Conservation (phyloP, 2,888 invertebrate species). For the Amblyjoppa fuscipennis region DNA sequence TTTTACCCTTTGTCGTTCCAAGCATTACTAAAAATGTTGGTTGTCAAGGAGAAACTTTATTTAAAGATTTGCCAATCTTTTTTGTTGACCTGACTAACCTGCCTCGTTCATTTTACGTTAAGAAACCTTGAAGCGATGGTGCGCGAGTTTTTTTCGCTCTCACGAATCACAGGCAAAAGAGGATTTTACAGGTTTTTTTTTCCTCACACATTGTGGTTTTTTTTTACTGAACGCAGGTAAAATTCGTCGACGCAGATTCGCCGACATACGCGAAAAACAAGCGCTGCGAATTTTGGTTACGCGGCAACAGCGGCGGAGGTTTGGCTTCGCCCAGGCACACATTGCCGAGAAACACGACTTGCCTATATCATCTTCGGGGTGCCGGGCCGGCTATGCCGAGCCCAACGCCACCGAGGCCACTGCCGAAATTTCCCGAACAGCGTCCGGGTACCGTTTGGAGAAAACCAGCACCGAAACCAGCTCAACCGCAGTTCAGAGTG, state of each 20-base stretch:
- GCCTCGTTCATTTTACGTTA: not conserved
- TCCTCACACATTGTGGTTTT: not conserved
- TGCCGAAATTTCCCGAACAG: constrained; percentile 84
- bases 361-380: constrained; percentile 93
- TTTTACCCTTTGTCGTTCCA: too few species aligned
- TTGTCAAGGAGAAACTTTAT: too few species aligned
- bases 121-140: not conserved
- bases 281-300: constrained; percentile 94
- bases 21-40: too few species aligned
- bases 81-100: too few species aligned
- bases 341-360: constrained; percentile 94
- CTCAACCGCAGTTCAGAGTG: constrained; percentile 91
- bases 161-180: not conserved
- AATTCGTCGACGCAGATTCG: constrained; percentile 93
- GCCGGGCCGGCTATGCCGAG: constrained; percentile 87
- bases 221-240: constrained; percentile 87
- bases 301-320: constrained; percentile 92
- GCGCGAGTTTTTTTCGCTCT: not conserved
- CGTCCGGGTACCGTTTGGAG: constrained; percentile 85
- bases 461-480: constrained; percentile 86
- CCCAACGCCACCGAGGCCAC: constrained; percentile 85
- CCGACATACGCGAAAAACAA: constrained; percentile 95
- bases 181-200: not conserved
- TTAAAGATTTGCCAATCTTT: too few species aligned
- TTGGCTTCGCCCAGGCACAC: constrained; percentile 94